phyloP scores from a whole-genome alignment of 2,888 invertebrate genomes.

The Stramonita haemastoma region DNA sequence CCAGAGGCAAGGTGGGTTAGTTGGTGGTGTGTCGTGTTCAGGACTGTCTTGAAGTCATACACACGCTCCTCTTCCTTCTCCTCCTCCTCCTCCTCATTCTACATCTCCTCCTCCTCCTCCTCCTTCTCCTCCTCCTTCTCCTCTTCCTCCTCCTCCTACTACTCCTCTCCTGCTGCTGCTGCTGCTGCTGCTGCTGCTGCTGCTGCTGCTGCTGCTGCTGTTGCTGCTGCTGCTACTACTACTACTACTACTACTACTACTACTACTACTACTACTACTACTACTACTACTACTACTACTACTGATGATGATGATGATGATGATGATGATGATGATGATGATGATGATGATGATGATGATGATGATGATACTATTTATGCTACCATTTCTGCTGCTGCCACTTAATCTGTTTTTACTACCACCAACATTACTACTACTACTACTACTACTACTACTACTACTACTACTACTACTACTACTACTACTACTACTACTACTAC shows the following conservation, averaged over 20 bases:
- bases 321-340: no score
- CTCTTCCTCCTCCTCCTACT: background rate
- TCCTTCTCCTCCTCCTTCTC: background rate
- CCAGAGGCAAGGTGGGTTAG: background rate
- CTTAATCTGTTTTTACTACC: no score
- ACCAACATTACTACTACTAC: no score
- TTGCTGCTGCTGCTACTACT: conserved; percentile 22
- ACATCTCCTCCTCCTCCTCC: background rate
- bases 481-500: conserved; percentile 32
- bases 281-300: conserved; percentile 6
- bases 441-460: conserved; percentile 31
- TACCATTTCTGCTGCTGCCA: no score
- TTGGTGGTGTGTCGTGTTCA: background rate
- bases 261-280: background rate
- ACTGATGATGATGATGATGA: no score
- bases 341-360: no score
- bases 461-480: conserved; percentile 38
- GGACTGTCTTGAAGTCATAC: background rate
- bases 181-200: no score
- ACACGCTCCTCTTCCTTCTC: background rate
- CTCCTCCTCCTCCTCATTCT: background rate
- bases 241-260: conserved; percentile 17
- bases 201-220: background rate
- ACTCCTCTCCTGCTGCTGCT: no score
- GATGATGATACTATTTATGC: no score